phyloP scores from a whole-genome alignment of 1,140 invertebrate genomes.

The Thrips palmi region DNA sequence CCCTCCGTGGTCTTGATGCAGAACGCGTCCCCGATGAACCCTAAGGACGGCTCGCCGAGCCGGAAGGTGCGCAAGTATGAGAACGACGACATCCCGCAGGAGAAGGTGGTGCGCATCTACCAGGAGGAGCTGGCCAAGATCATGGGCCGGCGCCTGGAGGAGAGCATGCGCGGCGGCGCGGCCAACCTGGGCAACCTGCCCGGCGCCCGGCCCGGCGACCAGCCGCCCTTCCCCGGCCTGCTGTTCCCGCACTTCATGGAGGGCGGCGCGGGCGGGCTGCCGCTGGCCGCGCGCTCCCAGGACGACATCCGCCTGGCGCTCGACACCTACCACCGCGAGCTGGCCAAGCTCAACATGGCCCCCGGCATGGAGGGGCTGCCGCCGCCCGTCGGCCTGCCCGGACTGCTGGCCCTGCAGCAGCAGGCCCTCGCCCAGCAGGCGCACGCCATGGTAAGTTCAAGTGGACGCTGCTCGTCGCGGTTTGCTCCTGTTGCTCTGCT shows the following conservation, averaged over 20 bases:
- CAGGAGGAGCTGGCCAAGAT: constrained; percentile 89
- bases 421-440: constrained; percentile 33
- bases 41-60: constrained; percentile 30
- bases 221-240: constrained; percentile 28
- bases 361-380: constrained; percentile 11
- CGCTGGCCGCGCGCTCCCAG: constrained; percentile 42
- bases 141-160: constrained; percentile 58
- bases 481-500: not conserved
- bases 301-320: constrained; percentile 77
- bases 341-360: constrained; percentile 55
- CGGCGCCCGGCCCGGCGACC: not conserved
- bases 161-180: constrained; percentile 20
- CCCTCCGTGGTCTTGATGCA: too few species aligned
- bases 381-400: constrained; percentile 24
- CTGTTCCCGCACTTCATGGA: constrained; percentile 62
- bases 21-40: constrained; percentile 17
- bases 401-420: constrained; percentile 51
- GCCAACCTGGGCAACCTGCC: too few species aligned
- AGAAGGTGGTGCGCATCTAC: constrained; percentile 92
- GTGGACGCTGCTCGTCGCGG: constrained; percentile 8
- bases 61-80: constrained; percentile 67
- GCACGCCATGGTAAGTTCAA: constrained; percentile 11
- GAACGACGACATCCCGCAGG: constrained; percentile 89
- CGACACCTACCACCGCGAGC: constrained; percentile 79
- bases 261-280: constrained; percentile 29